These are phyloP conservation scores for Mimachlamys varia DNA, from an alignment of 2,888 invertebrate genomes.

Conservation along the genomic window DNA sequence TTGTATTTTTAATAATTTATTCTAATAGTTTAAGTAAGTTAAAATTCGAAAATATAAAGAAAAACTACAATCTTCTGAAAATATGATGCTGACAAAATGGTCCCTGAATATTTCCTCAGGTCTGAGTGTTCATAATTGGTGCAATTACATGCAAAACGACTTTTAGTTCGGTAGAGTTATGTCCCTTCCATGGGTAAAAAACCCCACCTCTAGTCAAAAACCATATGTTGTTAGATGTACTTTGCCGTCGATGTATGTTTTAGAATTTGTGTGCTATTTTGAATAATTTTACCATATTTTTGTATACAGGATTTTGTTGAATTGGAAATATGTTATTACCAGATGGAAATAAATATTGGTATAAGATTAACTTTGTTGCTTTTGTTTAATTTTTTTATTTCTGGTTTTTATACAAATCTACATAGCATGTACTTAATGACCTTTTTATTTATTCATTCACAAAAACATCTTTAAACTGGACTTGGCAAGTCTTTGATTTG, in stretches of 20 bases:
- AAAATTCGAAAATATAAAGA: no score
- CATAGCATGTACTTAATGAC: no score
- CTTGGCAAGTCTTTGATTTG: no score
- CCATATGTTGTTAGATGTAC: not conserved
- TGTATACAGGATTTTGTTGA: slow-evolving; percentile 29
- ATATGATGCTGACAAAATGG: no score
- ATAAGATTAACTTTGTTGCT: not conserved
- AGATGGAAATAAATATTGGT: slow-evolving; percentile 13
- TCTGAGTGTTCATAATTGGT: not conserved
- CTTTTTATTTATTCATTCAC: no score
- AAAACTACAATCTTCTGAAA: no score
- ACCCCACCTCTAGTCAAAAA: not conserved
- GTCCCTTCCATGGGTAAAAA: not conserved
- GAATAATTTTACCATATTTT: slow-evolving; percentile 16
- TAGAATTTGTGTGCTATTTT: slow-evolving; percentile 28
- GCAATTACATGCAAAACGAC: not conserved
- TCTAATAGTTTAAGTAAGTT: no score
- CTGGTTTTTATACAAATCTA: no score
- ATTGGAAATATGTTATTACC: slow-evolving; percentile 24
- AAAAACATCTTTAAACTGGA: no score
- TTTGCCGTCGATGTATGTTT: slow-evolving; percentile 17
- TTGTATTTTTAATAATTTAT: no score
- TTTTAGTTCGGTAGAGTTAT: not conserved
- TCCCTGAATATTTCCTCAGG: no score
- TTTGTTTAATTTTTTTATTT: not conserved